Evolutionary conservation across 2,113 vertebrate genomes (phyloP), one percentile per base, ranked within the genome.

Genomic region (Rhineura floridana): DNA sequence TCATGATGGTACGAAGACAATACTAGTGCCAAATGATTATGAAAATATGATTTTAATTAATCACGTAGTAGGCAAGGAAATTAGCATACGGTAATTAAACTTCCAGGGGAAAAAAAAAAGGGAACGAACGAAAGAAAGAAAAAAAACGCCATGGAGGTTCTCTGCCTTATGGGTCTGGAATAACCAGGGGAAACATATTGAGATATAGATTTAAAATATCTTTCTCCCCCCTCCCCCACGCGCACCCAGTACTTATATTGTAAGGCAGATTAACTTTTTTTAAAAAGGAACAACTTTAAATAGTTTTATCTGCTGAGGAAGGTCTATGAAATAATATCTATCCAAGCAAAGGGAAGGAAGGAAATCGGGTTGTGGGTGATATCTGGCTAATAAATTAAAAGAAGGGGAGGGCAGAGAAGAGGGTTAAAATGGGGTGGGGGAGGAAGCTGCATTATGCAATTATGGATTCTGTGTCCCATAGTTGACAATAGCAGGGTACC

Each of bases 11-110:
- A 97, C 96, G 97, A 96, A 97, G 97, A 97, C 97, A 98, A 97
- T 97, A 96, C 96, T 97, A 97, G 97, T 97, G 97, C 97, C 96
- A 97, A 98, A 98, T 98, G 97, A 98, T 98, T 97, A 97, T 98
- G 97, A 97, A 97, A 98, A 98, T 98, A 98, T 98, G 97, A 98
- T 98, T 97, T 98, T 98, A 98, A 98, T 98, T 98, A 98, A 98
- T 98, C 96, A 96, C 96, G 97, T 97, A 97, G 97, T 97, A 96
- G 96, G 96, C 97, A 97, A 96, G 97, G 96, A 98, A 97, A 98
- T 98, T 97, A 98, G 97, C 97, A 96, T 97, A 97, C 97, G 96
- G 96, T 97, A 97, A 97, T 97, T 98, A 98, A 98, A 97, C 97
- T 98, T 98, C 87, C 87, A 88, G 87, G 70, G 52, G 44, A 2